Base-by-base conservation (phyloP, 1,140 invertebrate genomes). In the Pygmarrhopalites habei region DNA sequence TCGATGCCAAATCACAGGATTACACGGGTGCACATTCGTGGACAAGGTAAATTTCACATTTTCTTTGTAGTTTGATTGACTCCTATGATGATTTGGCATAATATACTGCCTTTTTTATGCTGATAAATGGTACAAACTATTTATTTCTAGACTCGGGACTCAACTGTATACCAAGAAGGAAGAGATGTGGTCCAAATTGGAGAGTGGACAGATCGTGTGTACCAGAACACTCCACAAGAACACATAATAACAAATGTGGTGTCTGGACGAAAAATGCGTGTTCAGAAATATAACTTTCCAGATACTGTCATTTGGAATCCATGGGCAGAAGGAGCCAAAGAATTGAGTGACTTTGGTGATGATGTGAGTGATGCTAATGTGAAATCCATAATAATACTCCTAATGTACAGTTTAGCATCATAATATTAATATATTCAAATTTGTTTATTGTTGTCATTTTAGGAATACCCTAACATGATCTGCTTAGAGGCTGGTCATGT, bases 401-500 rank as follows among this genome's bases (percentile, higher is more conserved):
- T n/a, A n/a, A n/a, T n/a, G n/a, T n/a, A n/a, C n/a, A n/a, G n/a
- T n/a, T n/a, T n/a, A n/a, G n/a, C n/a, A n/a, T n/a, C n/a, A n/a
- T n/a, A n/a, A n/a, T n/a, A n/a, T n/a, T n/a, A n/a, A n/a, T n/a
- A n/a, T n/a, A n/a, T n/a, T n/a, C n/a, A n/a, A n/a, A n/a, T n/a
- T n/a, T n/a, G n/a, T n/a, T n/a, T n/a, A n/a, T n/a, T n/a, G n/a
- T n/a, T n/a, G n/a, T n/a, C n/a, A n/a, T n/a, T n/a, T n/a, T n/a
- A n/a, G n/a, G n/a, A 95, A 58, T 71, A 52, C 35, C 67, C 64
- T 17, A 65, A 65, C 39, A 61, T 66, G 58, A 82, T 95, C 62
- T 97, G 93, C 79, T 90, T 97, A 26, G 92, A 96, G 76, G 86
- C 90, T 59, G 92, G 92, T 30, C 86, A 90, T 74, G 91, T 96